Base-by-base conservation (phyloP, 2,113 vertebrate species). In the Laticauda colubrina region DNA sequence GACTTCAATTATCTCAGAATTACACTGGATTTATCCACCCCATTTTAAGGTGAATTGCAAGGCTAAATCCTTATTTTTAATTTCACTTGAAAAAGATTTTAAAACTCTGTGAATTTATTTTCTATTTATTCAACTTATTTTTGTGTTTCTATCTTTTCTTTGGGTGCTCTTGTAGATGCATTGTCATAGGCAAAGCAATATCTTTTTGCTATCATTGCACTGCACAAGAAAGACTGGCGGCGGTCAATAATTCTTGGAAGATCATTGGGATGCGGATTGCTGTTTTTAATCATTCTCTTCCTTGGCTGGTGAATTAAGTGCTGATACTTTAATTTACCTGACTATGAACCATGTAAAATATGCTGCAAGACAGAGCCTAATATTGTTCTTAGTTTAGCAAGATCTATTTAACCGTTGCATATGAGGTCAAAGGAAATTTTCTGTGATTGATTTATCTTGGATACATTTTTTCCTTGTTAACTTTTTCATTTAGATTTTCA, bases 361-460 rank as follows among this genome's bases (percentile, higher is more conserved):
- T 93, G 56, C 64, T 75, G 2, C 5, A 20, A 14, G 89, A 89
- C 91, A 89, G 87, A 94, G 92, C 24, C 85, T 43, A 94, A 88
- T 89, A 10, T 81, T 81, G 18, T 87, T 81, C 75, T 93, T 15
- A 2, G 56, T 56, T 92, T 51, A 11, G 0, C 48, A 93, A 93
- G 95, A 90, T 85, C 75, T 54, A 86, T 59, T 95, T 91, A 92
- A 88, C 91, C 11, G 9, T 89, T 3, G 18, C 0, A 94, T 90
- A 95, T 87, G n/a, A 90, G 56, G 95, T 39, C 34, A 86, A 95
- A 93, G 51, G 75, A 55, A 45, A 1, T 96, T 95, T 96, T 96
- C 69, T 91, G 90, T 90, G 85, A 93, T 94, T 96, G 94, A 94
- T 95, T 90, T 93, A 95, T 97, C 88, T 94, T 85, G n/a, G 64